Conservation (phyloP, 1,140 invertebrate genomes). For the Gyrodactylus salaris region DNA sequence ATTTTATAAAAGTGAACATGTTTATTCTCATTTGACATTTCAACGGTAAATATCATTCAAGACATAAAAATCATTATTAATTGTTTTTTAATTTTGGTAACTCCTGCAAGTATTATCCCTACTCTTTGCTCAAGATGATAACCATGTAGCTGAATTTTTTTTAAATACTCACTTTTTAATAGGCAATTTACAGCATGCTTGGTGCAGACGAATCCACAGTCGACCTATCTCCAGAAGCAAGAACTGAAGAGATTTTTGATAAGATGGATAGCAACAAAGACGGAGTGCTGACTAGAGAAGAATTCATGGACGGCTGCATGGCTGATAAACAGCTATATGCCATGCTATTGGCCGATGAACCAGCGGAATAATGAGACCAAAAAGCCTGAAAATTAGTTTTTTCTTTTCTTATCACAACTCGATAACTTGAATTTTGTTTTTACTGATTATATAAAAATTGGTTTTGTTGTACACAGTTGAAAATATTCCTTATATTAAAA, state of each 20-base stretch:
- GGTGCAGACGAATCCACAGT: conserved; percentile 56
- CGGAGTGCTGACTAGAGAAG: conserved; percentile 77
- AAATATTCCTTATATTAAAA: too few relatives aligned
- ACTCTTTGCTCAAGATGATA: too few relatives aligned
- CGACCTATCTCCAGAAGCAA: conserved; percentile 36
- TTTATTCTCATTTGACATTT: too few relatives aligned
- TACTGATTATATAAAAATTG: too few relatives aligned
- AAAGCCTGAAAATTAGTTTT: not conserved
- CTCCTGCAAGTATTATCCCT: too few relatives aligned
- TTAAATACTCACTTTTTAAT: conserved; percentile 15
- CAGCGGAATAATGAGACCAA: not conserved
- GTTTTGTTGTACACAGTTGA: too few relatives aligned
- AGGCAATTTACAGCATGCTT: conserved; percentile 96
- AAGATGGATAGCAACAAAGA: conserved; percentile 98
- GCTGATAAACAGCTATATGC: conserved; percentile 82
- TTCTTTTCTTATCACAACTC: too few relatives aligned
- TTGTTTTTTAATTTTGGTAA: too few relatives aligned
- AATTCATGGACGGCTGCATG: conserved; percentile 89
- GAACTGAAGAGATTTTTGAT: conserved; percentile 86
- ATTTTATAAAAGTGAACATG: too few relatives aligned
- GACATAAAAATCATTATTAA: too few relatives aligned
- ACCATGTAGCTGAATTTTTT: not conserved
- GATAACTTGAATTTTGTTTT: too few relatives aligned
- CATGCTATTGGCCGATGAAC: conserved; percentile 29
- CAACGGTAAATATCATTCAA: too few relatives aligned